Percentiles rank a stretch among this genome's conserved stretches.
Evolutionary conservation across 2,797 vertebrate species (phyloP).

Genomic region (Eospalax fontanierii): DNA sequence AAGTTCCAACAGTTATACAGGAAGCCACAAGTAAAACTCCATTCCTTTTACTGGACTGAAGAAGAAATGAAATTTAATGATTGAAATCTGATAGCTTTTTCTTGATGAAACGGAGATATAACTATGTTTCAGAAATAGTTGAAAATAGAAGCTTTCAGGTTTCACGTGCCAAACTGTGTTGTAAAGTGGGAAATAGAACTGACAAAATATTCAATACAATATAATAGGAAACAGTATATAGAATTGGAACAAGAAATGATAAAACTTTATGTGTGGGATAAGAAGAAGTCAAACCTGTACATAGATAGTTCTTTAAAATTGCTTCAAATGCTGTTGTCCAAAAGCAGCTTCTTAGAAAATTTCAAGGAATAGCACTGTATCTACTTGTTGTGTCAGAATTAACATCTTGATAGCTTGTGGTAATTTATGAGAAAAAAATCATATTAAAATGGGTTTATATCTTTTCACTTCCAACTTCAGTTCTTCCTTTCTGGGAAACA

Average conservation of each 20-base stretch:
- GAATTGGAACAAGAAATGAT: neutral
- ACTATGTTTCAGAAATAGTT: neutral
- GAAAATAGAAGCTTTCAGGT: neutral
- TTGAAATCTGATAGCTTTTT: neutral
- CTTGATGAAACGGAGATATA: neutral
- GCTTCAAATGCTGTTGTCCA: neutral
- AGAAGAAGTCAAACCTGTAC: neutral
- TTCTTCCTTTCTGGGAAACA: neutral
- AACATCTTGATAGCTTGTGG: neutral
- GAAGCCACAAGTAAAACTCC: neutral
- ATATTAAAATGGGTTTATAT: neutral
- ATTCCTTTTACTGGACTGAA: neutral
- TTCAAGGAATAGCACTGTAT: neutral
- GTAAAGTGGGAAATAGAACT: neutral
- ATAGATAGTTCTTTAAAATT: neutral
- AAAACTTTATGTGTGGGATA: neutral
- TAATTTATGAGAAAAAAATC: constrained; percentile 7
- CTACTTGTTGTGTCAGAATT: neutral
- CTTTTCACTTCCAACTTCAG: neutral
- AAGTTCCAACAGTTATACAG: neutral
- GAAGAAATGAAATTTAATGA: constrained; percentile 17
- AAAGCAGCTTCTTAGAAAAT: neutral
- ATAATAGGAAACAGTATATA: neutral
- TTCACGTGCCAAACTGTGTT: constrained; percentile 2
- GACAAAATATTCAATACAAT: neutral